phyloP scores from a whole-genome alignment of 2,888 invertebrate species.

The Dermolepida albohirtum region DNA sequence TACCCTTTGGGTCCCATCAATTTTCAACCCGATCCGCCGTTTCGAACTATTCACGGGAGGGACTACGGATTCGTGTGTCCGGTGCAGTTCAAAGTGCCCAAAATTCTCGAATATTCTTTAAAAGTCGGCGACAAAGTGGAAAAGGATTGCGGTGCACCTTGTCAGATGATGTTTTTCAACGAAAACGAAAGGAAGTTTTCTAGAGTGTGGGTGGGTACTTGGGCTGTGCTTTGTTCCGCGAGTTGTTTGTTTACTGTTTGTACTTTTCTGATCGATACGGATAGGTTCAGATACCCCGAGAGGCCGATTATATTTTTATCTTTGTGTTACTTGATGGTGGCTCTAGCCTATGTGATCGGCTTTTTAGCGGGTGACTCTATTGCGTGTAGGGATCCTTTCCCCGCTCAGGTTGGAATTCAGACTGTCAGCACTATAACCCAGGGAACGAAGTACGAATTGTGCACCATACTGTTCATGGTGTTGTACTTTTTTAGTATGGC shows the following conservation, averaged over 20 bases:
- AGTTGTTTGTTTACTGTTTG: conserved; percentile 94
- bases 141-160: conserved; percentile 88
- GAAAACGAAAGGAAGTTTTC: conserved; percentile 85
- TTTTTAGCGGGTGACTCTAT: conserved; percentile 86
- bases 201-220: conserved; percentile 91
- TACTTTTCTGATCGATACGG: conserved; percentile 94
- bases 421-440: conserved; percentile 89
- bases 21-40: conserved; percentile 62
- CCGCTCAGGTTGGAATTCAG: conserved; percentile 76
- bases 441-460: conserved; percentile 84
- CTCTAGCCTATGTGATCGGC: conserved; percentile 90
- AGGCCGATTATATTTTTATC: conserved; percentile 97
- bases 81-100: conserved; percentile 84
- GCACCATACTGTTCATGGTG: conserved; percentile 96
- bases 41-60: conserved; percentile 64
- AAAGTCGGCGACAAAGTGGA: conserved; percentile 83
- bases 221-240: conserved; percentile 89
- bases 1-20: conserved; percentile 54
- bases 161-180: conserved; percentile 92
- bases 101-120: conserved; percentile 83
- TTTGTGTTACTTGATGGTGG: conserved; percentile 95
- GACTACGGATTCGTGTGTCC: conserved; percentile 91
- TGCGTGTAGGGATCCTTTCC: conserved; percentile 86
- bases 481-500: conserved; percentile 97
- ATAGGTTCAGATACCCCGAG: conserved; percentile 97